Evolutionary conservation across 2,797 vertebrate genomes (phyloP).

Genomic region (Neosalanx taihuensis): DNA sequence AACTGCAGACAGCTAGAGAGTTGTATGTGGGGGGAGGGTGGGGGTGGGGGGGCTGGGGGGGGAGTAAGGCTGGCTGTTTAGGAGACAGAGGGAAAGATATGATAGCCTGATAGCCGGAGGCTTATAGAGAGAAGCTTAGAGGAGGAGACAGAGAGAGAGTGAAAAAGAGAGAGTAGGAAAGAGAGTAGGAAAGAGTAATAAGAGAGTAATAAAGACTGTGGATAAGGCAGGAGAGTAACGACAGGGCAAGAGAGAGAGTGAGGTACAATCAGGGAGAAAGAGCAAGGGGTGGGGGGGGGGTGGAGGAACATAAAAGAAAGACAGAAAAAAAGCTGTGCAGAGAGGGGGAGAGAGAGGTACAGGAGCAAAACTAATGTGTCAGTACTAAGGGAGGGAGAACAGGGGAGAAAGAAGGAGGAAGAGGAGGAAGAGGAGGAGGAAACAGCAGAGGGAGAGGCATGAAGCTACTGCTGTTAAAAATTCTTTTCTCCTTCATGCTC

Average conservation of each 20-base stretch:
- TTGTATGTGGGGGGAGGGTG: background rate
- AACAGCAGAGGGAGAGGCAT: slow-evolving; percentile 40
- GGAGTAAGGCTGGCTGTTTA: background rate
- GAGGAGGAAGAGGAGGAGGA: background rate
- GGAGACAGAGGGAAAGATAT: slow-evolving; percentile 8
- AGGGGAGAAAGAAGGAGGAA: background rate
- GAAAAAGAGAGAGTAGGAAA: background rate
- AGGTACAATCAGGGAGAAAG: background rate
- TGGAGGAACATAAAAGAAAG: background rate
- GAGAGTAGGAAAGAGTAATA: too few relatives aligned
- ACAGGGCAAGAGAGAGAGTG: background rate
- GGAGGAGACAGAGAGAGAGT: slow-evolving; percentile 11
- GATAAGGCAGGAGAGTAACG: background rate
- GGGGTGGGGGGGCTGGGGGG: too few relatives aligned
- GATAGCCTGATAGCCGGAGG: slow-evolving; percentile 9
- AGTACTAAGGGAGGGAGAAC: slow-evolving; percentile 16
- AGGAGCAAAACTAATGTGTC: background rate
- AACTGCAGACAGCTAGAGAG: background rate
- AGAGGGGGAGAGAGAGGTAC: background rate
- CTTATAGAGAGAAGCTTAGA: slow-evolving; percentile 7
- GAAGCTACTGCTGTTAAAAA: slow-evolving; percentile 46
- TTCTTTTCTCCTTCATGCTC: slow-evolving; percentile 47
- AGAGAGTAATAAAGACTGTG: background rate
- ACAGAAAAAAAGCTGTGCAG: background rate
- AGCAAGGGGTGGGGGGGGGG: background rate